Percentiles rank a stretch among this genome's conserved stretches.
Evolutionary conservation across 2,113 vertebrate genomes (phyloP).

Genomic region (Varanus salvator): DNA sequence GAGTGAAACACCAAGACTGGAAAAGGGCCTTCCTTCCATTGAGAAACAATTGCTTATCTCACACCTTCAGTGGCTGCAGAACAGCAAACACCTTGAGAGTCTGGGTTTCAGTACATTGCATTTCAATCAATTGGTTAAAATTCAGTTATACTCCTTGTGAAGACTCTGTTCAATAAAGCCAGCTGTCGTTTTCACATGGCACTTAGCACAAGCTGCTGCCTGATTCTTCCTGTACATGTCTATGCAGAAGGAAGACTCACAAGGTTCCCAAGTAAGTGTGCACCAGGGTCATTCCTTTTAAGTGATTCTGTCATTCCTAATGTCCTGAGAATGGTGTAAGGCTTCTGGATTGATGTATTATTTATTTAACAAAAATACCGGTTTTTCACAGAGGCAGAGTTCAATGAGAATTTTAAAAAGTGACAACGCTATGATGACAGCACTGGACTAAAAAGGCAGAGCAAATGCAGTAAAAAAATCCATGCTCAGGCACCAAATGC

Average conservation of each 20-base stretch:
- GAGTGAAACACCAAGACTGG: neutral
- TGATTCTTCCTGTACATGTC: neutral
- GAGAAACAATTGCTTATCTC: neutral
- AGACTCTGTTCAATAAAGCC: neutral
- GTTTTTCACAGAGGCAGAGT: too few relatives aligned
- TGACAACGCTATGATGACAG: too few relatives aligned
- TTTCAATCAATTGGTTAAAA: neutral
- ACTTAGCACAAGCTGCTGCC: neutral
- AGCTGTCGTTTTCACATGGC: neutral
- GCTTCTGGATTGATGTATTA: too few relatives aligned
- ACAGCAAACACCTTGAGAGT: neutral
- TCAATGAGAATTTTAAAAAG: too few relatives aligned
- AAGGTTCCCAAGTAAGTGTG: neutral
- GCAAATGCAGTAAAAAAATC: too few relatives aligned
- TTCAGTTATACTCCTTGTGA: neutral
- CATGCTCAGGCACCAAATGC: too few relatives aligned
- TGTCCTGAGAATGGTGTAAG: neutral
- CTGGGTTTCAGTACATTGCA: neutral
- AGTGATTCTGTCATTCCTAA: neutral
- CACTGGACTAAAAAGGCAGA: too few relatives aligned
- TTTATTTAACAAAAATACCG: too few relatives aligned
- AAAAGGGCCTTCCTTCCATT: neutral
- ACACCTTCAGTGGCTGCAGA: neutral
- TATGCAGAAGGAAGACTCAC: neutral
- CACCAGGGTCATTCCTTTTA: neutral